phyloP scores from a whole-genome alignment of 2,888 invertebrate species.

The Polydesmus complanatus region DNA sequence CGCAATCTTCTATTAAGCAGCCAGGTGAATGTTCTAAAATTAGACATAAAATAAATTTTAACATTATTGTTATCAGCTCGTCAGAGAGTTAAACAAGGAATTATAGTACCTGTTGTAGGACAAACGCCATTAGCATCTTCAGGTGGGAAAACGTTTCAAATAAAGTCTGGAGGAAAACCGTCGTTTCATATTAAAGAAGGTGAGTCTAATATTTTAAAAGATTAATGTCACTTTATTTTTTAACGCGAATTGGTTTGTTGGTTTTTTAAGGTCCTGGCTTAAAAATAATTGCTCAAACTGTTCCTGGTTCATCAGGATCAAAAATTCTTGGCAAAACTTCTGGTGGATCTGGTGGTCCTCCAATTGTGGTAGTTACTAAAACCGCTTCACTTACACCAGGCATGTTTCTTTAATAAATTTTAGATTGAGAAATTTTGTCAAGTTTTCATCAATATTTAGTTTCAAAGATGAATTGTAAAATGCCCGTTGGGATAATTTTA shows the following conservation, averaged over 20 bases:
- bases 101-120: not conserved
- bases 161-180: not conserved
- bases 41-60: not conserved
- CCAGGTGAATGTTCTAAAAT: not conserved
- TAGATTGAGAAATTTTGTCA: not conserved
- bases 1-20: not conserved
- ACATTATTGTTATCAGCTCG: too few species aligned
- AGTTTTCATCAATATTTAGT: too few species aligned
- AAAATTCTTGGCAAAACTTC: slow-evolving; percentile 15
- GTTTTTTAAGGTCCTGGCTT: slow-evolving; percentile 2
- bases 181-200: slow-evolving; percentile 10
- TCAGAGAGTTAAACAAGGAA: not conserved
- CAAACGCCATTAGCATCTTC: not conserved
- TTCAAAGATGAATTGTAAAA: not conserved
- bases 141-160: not conserved
- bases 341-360: not conserved
- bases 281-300: slow-evolving; percentile 17
- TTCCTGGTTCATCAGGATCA: slow-evolving; percentile 10
- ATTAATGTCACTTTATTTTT: not conserved
- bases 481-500: not conserved
- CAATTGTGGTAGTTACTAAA: slow-evolving; percentile 17
- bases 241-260: not conserved
- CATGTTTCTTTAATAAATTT: not conserved
- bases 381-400: slow-evolving; percentile 4
- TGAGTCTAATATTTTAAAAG: too few species aligned